Evolutionary conservation across 2,888 invertebrate genomes (phyloP).

Genomic region (Terebella lapidaria): DNA sequence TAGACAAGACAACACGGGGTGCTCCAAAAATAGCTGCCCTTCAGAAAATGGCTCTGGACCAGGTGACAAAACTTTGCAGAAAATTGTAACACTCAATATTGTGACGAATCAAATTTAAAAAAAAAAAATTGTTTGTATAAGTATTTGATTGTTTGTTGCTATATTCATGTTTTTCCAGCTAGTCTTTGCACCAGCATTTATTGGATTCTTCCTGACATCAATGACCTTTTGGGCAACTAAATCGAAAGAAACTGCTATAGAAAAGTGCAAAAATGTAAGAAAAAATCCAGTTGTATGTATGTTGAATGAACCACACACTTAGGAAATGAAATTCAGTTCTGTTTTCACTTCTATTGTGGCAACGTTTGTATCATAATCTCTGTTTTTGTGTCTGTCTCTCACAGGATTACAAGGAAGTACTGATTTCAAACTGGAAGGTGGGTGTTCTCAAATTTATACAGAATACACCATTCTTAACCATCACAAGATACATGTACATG

Average conservation of each 20-base stretch:
- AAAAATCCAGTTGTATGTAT: too few species aligned
- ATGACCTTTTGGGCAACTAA: neutral
- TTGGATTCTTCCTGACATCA: neutral
- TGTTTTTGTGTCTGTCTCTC: neutral
- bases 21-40: neutral
- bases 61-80: too few species aligned
- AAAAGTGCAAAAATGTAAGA: neutral
- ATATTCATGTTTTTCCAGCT: neutral
- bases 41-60: neutral
- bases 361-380: neutral
- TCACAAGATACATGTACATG: too few species aligned
- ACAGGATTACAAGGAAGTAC: neutral
- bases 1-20: neutral
- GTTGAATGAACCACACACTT: neutral
- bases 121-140: too few species aligned
- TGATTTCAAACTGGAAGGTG: neutral
- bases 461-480: too few species aligned
- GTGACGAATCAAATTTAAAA: too few species aligned
- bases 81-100: too few species aligned
- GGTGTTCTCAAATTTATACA: too few species aligned
- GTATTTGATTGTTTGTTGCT: neutral
- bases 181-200: neutral
- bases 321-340: neutral
- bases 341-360: neutral
- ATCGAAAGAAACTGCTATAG: neutral